Evolutionary conservation across 2,888 invertebrate genomes (phyloP), one percentile per base, ranked within the genome.

Genomic region (Melanostoma mellinum): DNA sequence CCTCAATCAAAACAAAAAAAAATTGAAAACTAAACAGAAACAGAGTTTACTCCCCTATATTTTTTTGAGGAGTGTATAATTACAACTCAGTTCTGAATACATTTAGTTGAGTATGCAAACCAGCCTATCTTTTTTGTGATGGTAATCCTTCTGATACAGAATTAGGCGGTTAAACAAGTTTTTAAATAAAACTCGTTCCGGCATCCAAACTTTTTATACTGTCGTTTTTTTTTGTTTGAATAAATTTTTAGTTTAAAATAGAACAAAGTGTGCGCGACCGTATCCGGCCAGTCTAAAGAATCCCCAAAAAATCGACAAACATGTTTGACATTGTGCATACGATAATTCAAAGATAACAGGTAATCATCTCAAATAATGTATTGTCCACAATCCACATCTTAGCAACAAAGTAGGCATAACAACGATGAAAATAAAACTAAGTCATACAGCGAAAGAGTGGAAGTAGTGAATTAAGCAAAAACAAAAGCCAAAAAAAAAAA

Each of bases 401-500:
- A 36, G 42, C 52, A 53, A 40, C 53, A 53, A 72, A 46, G 9
- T 36, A 53, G 53, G 50, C 55, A 46, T 55, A 36, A 50, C 40
- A 73, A 46, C n/a, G 33, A 38, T 30, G 6, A 53, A 42, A 53
- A 40, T 38, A 53, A 40, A 71, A n/a, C 46, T 38, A 61, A 55
- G 46, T 44, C 36, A 58, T 35, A 44, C 33, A 35, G 58, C 58
- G 36, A 65, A 52, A 69, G 20, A 58, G 56, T 65, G 71, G 65
- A 65, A 55, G 52, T 56, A 68, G 55, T 48, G 58, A 55, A 50
- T 38, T 44, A 60, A 77, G 38, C 44, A 71, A 56, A 53, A 48
- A 33, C 60, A 36, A 81, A 80, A 10, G 20, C 20, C 80, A 71
- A 52, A 60, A 80, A 86, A 80, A 86, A 85, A 72, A 78, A 68